These are phyloP conservation scores for Tholera decimalis DNA, from an alignment of 2,888 invertebrate genomes.

Conservation along the genomic window DNA sequence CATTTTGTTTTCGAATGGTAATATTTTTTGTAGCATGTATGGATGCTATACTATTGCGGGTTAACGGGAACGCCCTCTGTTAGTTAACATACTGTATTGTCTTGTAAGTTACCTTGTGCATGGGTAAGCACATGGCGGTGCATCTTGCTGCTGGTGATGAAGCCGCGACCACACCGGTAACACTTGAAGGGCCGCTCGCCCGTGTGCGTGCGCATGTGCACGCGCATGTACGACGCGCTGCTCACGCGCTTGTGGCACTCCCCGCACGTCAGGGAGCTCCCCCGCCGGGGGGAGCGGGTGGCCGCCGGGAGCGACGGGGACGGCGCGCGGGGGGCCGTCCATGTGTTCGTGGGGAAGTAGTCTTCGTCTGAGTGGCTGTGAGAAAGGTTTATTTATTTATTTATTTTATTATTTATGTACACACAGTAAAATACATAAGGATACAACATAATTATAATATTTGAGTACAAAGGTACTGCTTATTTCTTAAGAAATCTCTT, in stretches of 20 bases:
- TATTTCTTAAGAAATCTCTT: too few species aligned
- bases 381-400: background rate
- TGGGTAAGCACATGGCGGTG: slow-evolving; percentile 85
- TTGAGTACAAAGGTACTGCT: too few species aligned
- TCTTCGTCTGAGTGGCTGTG: slow-evolving; percentile 80
- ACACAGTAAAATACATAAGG: too few species aligned
- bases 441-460: too few species aligned
- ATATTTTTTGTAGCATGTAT: too few species aligned
- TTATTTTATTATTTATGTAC: too few species aligned
- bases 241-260: slow-evolving; percentile 81
- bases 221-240: slow-evolving; percentile 78
- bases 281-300: slow-evolving; percentile 52
- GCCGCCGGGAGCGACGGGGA: slow-evolving; percentile 63
- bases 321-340: slow-evolving; percentile 70
- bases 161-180: slow-evolving; percentile 79
- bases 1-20: too few species aligned
- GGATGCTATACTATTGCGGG: too few species aligned
- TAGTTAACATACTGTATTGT: too few species aligned
- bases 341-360: slow-evolving; percentile 85
- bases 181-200: slow-evolving; percentile 85
- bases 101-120: slow-evolving; percentile 71
- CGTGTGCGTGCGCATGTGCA: slow-evolving; percentile 85
- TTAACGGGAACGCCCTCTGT: too few species aligned
- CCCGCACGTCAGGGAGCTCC: slow-evolving; percentile 66
- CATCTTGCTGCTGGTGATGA: slow-evolving; percentile 87